A percentile compares a stretch with the other conserved stretches of the same genome.
These are phyloP conservation scores for Frankliniella intonsa DNA, from an alignment of 2,888 invertebrate genomes.

Conservation along the genomic window DNA sequence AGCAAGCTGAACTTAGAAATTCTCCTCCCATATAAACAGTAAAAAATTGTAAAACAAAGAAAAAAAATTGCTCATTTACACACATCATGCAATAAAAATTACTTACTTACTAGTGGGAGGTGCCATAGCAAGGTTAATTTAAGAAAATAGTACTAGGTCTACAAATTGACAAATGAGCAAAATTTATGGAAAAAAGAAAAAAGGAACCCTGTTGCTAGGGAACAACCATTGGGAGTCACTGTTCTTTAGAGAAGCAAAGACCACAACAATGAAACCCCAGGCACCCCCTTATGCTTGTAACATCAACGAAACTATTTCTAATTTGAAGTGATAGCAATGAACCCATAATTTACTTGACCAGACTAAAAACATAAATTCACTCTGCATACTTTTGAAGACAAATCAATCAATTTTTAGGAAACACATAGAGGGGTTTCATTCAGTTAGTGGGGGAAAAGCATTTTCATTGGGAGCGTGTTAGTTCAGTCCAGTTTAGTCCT, in stretches of 20 bases:
- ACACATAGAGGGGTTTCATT: too few species aligned
- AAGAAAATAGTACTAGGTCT: neutral
- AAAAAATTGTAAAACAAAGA: neutral
- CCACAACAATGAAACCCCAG: neutral
- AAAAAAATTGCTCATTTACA: neutral
- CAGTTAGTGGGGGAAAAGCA: neutral
- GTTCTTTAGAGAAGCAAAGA: too few species aligned
- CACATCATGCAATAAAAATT: neutral
- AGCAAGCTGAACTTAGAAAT: too few species aligned
- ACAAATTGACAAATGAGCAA: neutral
- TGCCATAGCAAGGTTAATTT: neutral
- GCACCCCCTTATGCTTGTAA: too few species aligned
- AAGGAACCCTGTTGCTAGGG: neutral
- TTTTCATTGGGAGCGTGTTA: neutral
- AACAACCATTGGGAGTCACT: neutral
- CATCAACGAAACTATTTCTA: neutral
- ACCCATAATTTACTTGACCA: too few species aligned
- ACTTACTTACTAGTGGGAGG: slow-evolving; percentile 19
- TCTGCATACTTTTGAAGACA: too few species aligned
- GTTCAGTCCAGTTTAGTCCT: neutral
- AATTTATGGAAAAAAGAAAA: neutral
- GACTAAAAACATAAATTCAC: too few species aligned
- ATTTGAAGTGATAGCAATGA: too few species aligned
- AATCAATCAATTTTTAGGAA: too few species aligned
- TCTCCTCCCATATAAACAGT: neutral